Percentiles rank a stretch among this genome's conserved stretches.
Evolutionary conservation across 2,888 invertebrate genomes (phyloP).

Genomic region (Melinaea marsaeus): DNA sequence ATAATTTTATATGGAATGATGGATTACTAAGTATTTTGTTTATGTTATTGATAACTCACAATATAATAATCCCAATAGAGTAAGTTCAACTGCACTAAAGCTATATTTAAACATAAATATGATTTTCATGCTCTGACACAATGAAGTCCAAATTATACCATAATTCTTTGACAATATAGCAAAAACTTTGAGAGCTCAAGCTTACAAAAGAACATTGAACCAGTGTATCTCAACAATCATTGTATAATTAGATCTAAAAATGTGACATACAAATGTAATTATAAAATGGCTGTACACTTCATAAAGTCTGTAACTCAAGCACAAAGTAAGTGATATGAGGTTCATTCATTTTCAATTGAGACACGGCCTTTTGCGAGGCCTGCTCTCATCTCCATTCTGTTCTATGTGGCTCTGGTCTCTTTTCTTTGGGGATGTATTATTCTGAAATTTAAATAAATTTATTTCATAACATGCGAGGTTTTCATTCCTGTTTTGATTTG

Average conservation of each 20-base stretch:
- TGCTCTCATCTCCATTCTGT: slow-evolving; percentile 76
- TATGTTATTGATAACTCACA: neutral
- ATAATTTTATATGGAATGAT: slow-evolving; percentile 18
- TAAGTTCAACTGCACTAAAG: too few species aligned
- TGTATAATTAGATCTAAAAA: slow-evolving; percentile 49
- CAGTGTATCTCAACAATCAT: slow-evolving; percentile 44
- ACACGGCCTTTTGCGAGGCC: slow-evolving; percentile 80
- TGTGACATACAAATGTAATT: slow-evolving; percentile 53
- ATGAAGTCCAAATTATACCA: neutral
- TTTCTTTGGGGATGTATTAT: slow-evolving; percentile 79
- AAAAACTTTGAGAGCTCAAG: slow-evolving; percentile 1
- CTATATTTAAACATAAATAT: neutral
- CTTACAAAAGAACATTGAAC: slow-evolving; percentile 43
- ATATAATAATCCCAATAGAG: too few species aligned
- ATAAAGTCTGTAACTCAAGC: slow-evolving; percentile 60
- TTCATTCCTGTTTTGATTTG: neutral
- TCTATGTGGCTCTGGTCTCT: slow-evolving; percentile 75
- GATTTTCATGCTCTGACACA: neutral
- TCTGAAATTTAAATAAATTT: slow-evolving; percentile 46
- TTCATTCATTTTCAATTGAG: slow-evolving; percentile 57
- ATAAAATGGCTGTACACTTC: slow-evolving; percentile 61
- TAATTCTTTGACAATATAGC: neutral
- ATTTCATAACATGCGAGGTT: slow-evolving; percentile 9
- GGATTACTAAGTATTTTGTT: neutral
- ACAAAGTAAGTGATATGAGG: slow-evolving; percentile 45